phyloP scores from a whole-genome alignment of 1,140 invertebrate genomes.

The Zeugodacus cucurbitae region DNA sequence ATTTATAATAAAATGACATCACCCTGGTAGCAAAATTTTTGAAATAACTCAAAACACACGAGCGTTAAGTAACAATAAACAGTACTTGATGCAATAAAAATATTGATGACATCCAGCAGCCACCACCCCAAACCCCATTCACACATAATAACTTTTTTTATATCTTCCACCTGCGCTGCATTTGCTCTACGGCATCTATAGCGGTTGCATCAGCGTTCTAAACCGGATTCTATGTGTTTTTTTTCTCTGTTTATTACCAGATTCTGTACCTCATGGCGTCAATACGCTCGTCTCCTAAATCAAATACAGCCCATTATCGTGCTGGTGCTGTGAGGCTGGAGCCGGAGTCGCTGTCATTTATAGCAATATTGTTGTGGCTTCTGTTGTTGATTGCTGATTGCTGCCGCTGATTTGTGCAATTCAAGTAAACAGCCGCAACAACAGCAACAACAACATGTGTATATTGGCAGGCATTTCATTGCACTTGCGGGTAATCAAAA shows the following conservation, averaged over 20 bases:
- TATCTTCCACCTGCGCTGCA: not conserved
- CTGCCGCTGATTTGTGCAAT: conserved; percentile 15
- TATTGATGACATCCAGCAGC: conserved; percentile 14
- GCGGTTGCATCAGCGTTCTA: conserved; percentile 10
- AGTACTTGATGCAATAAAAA: not conserved
- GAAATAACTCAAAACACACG: not conserved
- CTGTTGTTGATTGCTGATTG: conserved; percentile 11
- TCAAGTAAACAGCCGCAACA: not conserved
- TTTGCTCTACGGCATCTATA: not conserved
- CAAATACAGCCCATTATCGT: not conserved
- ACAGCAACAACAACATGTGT: not conserved
- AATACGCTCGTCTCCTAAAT: not conserved
- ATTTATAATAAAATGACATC: not conserved
- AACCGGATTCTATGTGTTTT: not conserved
- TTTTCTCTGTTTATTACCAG: not conserved
- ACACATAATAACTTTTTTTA: not conserved
- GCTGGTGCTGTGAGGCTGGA: not conserved
- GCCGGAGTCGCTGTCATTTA: not conserved
- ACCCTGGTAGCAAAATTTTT: not conserved
- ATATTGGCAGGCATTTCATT: not conserved
- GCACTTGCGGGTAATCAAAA: conserved; percentile 16
- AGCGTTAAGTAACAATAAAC: not conserved
- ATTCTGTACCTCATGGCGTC: not conserved
- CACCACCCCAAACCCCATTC: not conserved
- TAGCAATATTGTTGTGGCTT: not conserved